These are phyloP conservation scores for Lampris megalopsis DNA, from an alignment of 2,113 vertebrate species.

Conservation along the genomic window DNA sequence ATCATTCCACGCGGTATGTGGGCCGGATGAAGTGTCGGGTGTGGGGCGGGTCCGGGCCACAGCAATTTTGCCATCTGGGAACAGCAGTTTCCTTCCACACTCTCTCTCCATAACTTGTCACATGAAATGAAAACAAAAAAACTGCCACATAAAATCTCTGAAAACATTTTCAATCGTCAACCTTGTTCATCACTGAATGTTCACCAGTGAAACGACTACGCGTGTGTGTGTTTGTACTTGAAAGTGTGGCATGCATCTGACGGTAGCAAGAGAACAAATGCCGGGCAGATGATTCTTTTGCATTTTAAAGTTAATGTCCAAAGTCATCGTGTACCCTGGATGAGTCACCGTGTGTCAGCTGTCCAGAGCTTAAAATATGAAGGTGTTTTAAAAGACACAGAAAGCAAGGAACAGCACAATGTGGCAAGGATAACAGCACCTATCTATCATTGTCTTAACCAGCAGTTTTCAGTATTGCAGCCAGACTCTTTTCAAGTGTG, in stretches of 20 bases:
- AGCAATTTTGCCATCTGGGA: too few relatives aligned
- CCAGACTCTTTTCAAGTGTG: not conserved
- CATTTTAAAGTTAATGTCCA: constrained; percentile 56
- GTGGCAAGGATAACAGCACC: not conserved
- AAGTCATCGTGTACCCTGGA: constrained; percentile 31
- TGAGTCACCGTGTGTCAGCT: constrained; percentile 29
- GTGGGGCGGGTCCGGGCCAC: too few relatives aligned
- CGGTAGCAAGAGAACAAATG: constrained; percentile 38
- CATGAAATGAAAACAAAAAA: too few relatives aligned
- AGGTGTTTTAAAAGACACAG: constrained; percentile 36
- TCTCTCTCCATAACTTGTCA: too few relatives aligned
- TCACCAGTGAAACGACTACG: not conserved
- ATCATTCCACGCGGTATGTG: too few relatives aligned
- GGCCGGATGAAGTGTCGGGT: too few relatives aligned
- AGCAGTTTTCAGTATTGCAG: constrained; percentile 4
- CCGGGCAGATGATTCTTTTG: constrained; percentile 43
- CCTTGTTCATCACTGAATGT: too few relatives aligned
- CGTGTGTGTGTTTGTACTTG: not conserved
- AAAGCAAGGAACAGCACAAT: constrained; percentile 33
- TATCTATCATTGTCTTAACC: not conserved
- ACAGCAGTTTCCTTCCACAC: too few relatives aligned
- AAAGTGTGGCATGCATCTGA: not conserved
- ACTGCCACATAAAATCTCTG: too few relatives aligned
- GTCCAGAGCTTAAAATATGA: constrained; percentile 15
- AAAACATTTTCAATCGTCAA: too few relatives aligned